phyloP scores from a whole-genome alignment of 1,140 invertebrate genomes.

The Chironomus striatipennis region DNA sequence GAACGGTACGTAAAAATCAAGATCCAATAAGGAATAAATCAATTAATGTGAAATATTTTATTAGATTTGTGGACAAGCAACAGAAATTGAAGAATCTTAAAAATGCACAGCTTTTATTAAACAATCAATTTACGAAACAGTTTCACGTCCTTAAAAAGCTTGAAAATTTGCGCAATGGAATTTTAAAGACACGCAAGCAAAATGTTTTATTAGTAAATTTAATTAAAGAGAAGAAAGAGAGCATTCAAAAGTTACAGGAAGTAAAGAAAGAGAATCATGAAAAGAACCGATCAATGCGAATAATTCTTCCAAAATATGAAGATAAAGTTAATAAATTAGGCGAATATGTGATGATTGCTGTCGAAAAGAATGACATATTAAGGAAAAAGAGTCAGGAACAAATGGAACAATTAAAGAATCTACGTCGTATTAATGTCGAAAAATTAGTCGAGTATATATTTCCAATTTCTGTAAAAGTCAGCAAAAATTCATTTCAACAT shows the following conservation, averaged over 20 bases:
- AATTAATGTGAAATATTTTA: not conserved
- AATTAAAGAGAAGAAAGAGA: conserved; percentile 48
- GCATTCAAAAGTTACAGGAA: conserved; percentile 42
- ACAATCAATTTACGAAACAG: conserved; percentile 45
- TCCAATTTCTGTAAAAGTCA: conserved; percentile 44
- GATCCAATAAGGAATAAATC: too few relatives aligned
- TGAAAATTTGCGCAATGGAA: conserved; percentile 52
- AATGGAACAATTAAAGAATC: conserved; percentile 49
- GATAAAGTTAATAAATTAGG: conserved; percentile 51
- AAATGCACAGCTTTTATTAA: conserved; percentile 42
- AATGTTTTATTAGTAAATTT: conserved; percentile 48
- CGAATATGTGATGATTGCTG: conserved; percentile 45
- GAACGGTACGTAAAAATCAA: not conserved
- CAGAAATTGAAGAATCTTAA: conserved; percentile 47
- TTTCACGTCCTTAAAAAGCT: conserved; percentile 46
- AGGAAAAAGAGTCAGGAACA: conserved; percentile 43
- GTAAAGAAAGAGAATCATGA: conserved; percentile 44
- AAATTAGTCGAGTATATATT: conserved; percentile 65
- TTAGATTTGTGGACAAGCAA: conserved; percentile 52
- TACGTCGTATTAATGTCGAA: conserved; percentile 48
- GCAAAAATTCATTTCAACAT: conserved; percentile 38
- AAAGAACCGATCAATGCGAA: conserved; percentile 45
- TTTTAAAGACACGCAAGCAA: conserved; percentile 49
- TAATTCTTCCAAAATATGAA: conserved; percentile 50
- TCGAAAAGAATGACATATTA: conserved; percentile 44